Conservation (phyloP, 2,797 vertebrate species). For the Anabas testudineus region DNA sequence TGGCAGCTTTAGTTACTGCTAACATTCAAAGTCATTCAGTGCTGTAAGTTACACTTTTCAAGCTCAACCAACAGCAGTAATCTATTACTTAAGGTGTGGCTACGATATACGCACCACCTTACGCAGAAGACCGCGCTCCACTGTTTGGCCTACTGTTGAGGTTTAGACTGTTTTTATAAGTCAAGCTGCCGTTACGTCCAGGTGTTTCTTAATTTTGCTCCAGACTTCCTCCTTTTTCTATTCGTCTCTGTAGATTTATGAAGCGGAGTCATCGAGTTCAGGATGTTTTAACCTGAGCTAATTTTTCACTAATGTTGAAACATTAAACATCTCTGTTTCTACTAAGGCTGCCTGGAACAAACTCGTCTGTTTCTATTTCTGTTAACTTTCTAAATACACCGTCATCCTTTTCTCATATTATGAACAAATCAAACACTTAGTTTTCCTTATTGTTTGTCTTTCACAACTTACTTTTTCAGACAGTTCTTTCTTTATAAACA, state of each 20-base stretch:
- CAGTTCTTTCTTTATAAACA: constrained; percentile 6
- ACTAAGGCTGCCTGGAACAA: background rate
- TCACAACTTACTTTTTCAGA: background rate
- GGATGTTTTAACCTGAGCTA: background rate
- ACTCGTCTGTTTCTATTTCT: background rate
- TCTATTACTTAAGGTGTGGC: too few relatives aligned
- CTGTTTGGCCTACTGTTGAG: too few relatives aligned
- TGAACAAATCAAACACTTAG: too few relatives aligned
- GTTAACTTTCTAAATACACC: background rate
- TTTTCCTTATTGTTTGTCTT: background rate
- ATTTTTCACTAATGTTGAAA: background rate
- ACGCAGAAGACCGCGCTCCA: too few relatives aligned
- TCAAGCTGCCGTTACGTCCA: background rate
- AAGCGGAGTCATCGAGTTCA: background rate
- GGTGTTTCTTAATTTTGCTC: background rate
- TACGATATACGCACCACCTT: too few relatives aligned
- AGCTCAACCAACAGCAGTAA: too few relatives aligned
- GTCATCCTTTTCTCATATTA: too few relatives aligned
- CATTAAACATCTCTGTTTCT: background rate
- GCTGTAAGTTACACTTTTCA: too few relatives aligned
- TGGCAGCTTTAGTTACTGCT: too few relatives aligned
- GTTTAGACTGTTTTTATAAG: background rate
- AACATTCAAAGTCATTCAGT: too few relatives aligned
- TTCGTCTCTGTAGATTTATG: background rate
- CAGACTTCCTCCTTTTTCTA: too few relatives aligned